A percentile compares a stretch with the other conserved stretches of the same genome.
Evolutionary conservation across 2,113 vertebrate genomes (phyloP).

Genomic region (Apteryx mantelli): DNA sequence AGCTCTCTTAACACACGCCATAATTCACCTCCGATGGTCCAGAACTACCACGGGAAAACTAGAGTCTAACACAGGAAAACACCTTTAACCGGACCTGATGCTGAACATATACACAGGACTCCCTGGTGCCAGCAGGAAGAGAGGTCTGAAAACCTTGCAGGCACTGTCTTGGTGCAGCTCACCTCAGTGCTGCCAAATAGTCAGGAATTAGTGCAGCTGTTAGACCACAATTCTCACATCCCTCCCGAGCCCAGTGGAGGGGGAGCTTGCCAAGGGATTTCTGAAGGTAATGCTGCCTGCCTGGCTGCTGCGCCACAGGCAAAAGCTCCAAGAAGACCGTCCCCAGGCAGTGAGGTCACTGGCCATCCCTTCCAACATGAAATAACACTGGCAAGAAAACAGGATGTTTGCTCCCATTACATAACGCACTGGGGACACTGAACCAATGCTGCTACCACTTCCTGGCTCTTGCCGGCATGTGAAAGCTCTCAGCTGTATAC

Average conservation of each 20-base stretch:
- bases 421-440: neutral
- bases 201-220: neutral
- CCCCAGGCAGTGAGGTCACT: neutral
- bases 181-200: neutral
- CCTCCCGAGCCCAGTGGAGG: rapidly evolving
- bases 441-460: neutral
- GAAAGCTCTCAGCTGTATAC: neutral
- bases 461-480: neutral
- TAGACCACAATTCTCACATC: neutral
- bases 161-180: neutral
- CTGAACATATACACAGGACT: neutral
- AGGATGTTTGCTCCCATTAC: slow-evolving; percentile 28
- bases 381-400: neutral
- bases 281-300: neutral
- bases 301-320: rapidly evolving
- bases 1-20: neutral
- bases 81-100: neutral
- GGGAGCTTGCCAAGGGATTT: neutral
- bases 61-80: too few species aligned
- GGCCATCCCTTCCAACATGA: neutral
- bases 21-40: rapidly evolving
- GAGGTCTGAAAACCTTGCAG: neutral
- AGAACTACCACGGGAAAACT: rapidly evolving
- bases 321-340: neutral
- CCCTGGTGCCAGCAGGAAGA: neutral